Base-by-base conservation (phyloP, 2,888 invertebrate species). In the Apotomis betuletana region DNA sequence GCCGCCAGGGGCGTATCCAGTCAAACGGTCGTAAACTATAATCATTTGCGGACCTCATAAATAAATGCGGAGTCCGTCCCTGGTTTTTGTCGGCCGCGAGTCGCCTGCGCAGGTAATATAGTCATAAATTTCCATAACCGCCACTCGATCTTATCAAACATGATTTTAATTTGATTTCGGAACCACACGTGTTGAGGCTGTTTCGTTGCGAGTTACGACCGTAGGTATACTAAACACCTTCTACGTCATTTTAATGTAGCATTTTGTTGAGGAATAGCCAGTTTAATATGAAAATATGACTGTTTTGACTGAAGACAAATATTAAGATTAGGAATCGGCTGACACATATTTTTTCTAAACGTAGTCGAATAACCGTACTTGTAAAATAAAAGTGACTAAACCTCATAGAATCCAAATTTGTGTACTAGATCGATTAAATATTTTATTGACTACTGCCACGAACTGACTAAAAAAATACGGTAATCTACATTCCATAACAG, bases 91-190 rank as follows among this genome's bases (percentile, higher is more conserved):
- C 87, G 87, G 88, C 77, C 81, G 83, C 82, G 87, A 85, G 91
- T 92, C 91, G 91, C 89, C 83, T 80, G 90, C 90, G 90, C 92
- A 92, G 92, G 92, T 93, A 93, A 93, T 93, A 93, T 92, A 93
- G 93, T 92, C 93, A 93, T 92, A 93, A 93, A 93, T 93, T 92
- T 92, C 90, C 92, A 92, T 93, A 93, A 92, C 92, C 90, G 91
- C 92, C 92, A 92, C 89, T 91, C 91, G 93, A 93, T 93, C 90
- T 92, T 93, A 93, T 93, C 92, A 91, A 92, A 91, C 91, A 92
- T 91, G 92, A 91, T 92, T 93, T 93, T 92, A 93, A 93, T 93
- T 93, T 92, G 93, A 92, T 93, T 92, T 91, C 80, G 88, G 90
- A 91, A 81, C 92, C 92, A 91, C 92, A 92, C 92, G 92, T 92